A percentile compares a stretch with the other conserved stretches of the same genome.
Evolutionary conservation across 2,113 vertebrate species (phyloP).

Genomic region (Tautogolabrus adspersus): DNA sequence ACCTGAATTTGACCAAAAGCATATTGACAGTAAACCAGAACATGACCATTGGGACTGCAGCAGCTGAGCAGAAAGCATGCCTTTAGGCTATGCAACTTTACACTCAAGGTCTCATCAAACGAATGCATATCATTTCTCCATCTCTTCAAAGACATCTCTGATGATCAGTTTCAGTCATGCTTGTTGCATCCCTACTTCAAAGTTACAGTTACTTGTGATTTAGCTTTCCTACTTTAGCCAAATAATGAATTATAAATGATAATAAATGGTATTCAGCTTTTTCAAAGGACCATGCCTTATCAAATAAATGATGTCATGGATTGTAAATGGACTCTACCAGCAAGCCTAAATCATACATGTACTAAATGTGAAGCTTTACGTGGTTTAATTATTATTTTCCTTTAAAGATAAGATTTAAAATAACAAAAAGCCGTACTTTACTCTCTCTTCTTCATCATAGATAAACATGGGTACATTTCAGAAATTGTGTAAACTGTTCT

Average conservation of each 20-base stretch:
- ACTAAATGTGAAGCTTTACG: not conserved
- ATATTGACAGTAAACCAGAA: slow-evolving; percentile 45
- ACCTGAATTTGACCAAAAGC: slow-evolving; percentile 40
- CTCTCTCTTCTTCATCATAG: too few relatives aligned
- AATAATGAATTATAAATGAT: too few relatives aligned
- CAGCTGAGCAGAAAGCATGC: slow-evolving; percentile 18
- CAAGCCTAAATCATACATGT: not conserved
- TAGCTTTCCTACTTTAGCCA: not conserved
- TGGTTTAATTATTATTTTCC: not conserved
- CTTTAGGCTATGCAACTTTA: slow-evolving; percentile 62
- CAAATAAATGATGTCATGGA: not conserved
- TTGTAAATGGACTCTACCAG: not conserved
- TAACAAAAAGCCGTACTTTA: not conserved
- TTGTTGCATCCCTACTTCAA: slow-evolving; percentile 19
- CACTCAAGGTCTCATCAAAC: slow-evolving; percentile 40
- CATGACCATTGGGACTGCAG: slow-evolving; percentile 24
- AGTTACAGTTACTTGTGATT: not conserved
- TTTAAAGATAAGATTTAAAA: not conserved
- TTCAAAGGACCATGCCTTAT: not conserved
- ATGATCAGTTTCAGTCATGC: slow-evolving; percentile 1
- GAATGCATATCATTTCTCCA: slow-evolving; percentile 13
- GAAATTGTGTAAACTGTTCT: not conserved
- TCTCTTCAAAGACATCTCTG: slow-evolving; percentile 14
- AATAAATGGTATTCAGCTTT: too few relatives aligned
- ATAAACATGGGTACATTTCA: too few relatives aligned